Conservation (phyloP, 2,113 vertebrate species). For the Variabilichromis moorii region DNA sequence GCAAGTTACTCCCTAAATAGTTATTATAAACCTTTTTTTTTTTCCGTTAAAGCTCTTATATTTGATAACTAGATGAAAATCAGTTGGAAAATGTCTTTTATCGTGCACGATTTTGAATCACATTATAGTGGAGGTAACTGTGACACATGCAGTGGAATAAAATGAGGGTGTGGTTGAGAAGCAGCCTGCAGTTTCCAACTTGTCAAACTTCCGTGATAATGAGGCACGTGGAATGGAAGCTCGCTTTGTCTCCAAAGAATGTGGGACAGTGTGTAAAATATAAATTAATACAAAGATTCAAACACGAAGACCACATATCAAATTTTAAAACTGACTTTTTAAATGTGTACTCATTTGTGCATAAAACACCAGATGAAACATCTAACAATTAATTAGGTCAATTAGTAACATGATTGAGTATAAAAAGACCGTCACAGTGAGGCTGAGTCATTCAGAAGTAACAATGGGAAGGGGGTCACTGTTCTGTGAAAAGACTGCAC, state of each 20-base stretch:
- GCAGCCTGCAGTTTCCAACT: neutral
- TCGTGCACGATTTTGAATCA: neutral
- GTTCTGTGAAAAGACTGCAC: neutral
- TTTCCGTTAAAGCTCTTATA: neutral
- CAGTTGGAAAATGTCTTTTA: neutral
- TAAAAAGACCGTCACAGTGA: neutral
- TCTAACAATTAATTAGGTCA: neutral
- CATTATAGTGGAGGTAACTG: neutral
- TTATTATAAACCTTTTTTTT: neutral
- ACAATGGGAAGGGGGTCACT: neutral
- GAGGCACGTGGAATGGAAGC: neutral
- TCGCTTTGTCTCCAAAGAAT: neutral
- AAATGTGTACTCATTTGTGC: neutral
- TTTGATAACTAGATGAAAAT: neutral
- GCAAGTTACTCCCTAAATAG: neutral
- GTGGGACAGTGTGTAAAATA: neutral
- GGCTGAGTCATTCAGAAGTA: neutral
- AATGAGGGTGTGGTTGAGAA: neutral
- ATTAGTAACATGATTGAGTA: neutral
- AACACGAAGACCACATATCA: neutral
- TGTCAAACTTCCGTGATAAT: neutral
- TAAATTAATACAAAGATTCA: neutral
- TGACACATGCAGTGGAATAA: neutral
- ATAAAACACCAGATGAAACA: neutral
- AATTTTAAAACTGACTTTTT: neutral